A percentile compares a stretch with the other conserved stretches of the same genome.
Evolutionary conservation across 2,113 vertebrate species (phyloP).

Genomic region (Pagrus major): DNA sequence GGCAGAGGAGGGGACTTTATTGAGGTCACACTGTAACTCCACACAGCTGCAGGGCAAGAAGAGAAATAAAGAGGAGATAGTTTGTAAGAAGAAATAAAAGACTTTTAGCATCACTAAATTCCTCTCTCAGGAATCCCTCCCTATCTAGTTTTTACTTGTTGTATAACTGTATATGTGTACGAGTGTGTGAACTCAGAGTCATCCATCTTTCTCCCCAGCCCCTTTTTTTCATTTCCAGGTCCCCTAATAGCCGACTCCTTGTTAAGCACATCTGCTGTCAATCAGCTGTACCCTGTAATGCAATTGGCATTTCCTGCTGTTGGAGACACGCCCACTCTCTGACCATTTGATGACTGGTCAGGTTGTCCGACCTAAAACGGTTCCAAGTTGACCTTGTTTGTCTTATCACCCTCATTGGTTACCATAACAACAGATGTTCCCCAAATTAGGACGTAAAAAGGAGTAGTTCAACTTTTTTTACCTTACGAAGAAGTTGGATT

Average conservation of each 20-base stretch:
- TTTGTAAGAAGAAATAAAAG: slow-evolving; percentile 37
- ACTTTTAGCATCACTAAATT: slow-evolving; percentile 66
- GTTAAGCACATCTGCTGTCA: slow-evolving; percentile 86
- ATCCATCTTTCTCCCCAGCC: slow-evolving; percentile 47
- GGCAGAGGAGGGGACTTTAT: slow-evolving; percentile 81
- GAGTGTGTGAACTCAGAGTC: slow-evolving; percentile 26
- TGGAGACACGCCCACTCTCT: slow-evolving; percentile 48
- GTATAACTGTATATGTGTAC: slow-evolving; percentile 19
- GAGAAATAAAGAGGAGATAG: slow-evolving; percentile 53
- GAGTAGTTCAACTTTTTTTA: no score
- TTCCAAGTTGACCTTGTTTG: slow-evolving; percentile 24
- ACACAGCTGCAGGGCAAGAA: slow-evolving; percentile 83
- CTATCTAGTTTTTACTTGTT: slow-evolving; percentile 35
- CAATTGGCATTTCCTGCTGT: slow-evolving; percentile 82
- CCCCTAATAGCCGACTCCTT: slow-evolving; percentile 62
- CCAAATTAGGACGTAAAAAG: slow-evolving; percentile 1
- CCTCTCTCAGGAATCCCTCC: slow-evolving; percentile 54
- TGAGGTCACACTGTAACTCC: slow-evolving; percentile 86
- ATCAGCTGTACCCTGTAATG: slow-evolving; percentile 79
- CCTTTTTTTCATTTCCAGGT: slow-evolving; percentile 60
- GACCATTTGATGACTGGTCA: slow-evolving; percentile 61
- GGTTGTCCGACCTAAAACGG: background rate
- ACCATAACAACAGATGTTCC: slow-evolving; percentile 51
- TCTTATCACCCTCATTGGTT: slow-evolving; percentile 33
- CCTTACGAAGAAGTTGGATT: no score